Conservation (phyloP, 2,888 invertebrate genomes). For the Athripsodes cinereus region DNA sequence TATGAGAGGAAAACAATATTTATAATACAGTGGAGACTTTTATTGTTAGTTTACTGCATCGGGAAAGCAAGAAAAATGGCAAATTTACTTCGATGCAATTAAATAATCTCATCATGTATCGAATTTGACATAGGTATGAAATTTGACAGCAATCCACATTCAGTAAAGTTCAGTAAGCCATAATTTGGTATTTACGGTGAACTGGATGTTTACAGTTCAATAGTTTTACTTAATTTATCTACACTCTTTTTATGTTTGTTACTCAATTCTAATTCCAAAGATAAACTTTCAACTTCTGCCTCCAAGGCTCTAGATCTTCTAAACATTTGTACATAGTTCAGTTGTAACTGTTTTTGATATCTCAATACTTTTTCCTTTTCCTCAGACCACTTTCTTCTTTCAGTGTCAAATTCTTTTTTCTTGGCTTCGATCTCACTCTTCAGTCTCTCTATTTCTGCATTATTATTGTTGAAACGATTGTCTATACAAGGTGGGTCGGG, state of each 20-base stretch:
- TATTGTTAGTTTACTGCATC: background rate
- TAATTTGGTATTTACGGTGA: too few species aligned
- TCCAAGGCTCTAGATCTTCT: conserved; percentile 70
- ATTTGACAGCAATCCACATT: too few species aligned
- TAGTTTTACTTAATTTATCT: conserved; percentile 52
- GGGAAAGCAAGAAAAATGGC: background rate
- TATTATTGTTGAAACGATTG: conserved; percentile 41
- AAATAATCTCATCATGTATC: too few species aligned
- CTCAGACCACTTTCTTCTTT: conserved; percentile 73
- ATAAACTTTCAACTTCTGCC: conserved; percentile 62
- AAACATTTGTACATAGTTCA: conserved; percentile 84
- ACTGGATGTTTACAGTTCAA: conserved; percentile 39
- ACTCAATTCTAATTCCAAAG: conserved; percentile 51
- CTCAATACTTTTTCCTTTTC: conserved; percentile 80
- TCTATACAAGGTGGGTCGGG: conserved; percentile 39
- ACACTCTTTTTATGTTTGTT: conserved; percentile 53
- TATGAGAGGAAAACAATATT: conserved; percentile 21
- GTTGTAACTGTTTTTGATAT: conserved; percentile 80
- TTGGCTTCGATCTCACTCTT: conserved; percentile 55
- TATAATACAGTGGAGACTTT: background rate
- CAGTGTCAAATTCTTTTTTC: conserved; percentile 64
- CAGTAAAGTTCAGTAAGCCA: too few species aligned
- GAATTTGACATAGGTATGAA: too few species aligned
- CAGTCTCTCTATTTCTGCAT: conserved; percentile 50
- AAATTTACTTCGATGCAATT: too few species aligned